Evolutionary conservation across 2,888 invertebrate genomes (phyloP).

Genomic region (Drosophila nr. perissopoda): DNA sequence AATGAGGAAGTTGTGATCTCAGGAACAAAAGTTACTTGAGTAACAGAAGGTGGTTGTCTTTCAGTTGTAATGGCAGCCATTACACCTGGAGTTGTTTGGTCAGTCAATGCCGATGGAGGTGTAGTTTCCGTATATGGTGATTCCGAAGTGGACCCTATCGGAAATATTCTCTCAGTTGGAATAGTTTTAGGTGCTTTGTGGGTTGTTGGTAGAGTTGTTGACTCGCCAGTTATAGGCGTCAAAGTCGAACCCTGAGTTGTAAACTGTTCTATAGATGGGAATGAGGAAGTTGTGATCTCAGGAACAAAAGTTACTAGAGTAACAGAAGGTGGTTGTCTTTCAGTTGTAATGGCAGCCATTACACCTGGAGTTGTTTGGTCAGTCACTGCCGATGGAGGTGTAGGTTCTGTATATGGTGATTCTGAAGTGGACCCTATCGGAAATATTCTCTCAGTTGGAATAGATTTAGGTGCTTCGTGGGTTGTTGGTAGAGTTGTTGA

Average conservation of each 20-base stretch:
- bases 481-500: too few relatives aligned
- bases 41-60: accelerated
- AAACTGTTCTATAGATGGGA: background rate
- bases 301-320: background rate
- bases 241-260: background rate
- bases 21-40: too few relatives aligned
- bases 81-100: too few relatives aligned
- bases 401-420: background rate
- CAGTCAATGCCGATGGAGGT: too few relatives aligned
- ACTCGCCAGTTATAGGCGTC: background rate
- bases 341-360: background rate
- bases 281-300: background rate
- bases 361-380: background rate
- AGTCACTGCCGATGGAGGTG: background rate
- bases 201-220: too few relatives aligned
- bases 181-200: too few relatives aligned
- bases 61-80: too few relatives aligned
- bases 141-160: too few relatives aligned
- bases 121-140: too few relatives aligned
- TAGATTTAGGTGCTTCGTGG: background rate
- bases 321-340: background rate
- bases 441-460: background rate
- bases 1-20: too few relatives aligned
- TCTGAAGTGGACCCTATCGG: background rate
- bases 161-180: too few relatives aligned